phyloP scores from a whole-genome alignment of 2,113 vertebrate genomes.

The Rallus limicola region DNA sequence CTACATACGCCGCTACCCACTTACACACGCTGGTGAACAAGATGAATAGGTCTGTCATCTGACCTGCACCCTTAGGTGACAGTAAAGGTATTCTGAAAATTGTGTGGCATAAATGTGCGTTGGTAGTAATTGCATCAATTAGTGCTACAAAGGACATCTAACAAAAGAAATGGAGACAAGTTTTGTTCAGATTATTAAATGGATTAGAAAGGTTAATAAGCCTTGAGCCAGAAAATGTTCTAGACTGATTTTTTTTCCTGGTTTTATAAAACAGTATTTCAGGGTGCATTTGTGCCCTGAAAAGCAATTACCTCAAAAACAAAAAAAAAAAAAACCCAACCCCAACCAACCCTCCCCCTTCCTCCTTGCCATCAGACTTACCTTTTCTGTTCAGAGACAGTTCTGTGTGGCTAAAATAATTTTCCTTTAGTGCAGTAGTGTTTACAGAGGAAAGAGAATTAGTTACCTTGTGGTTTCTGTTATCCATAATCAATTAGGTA shows the following conservation, averaged over 20 bases:
- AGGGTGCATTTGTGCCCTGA: background rate
- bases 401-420: background rate
- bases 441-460: background rate
- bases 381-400: background rate
- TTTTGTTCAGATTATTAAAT: conserved; percentile 14
- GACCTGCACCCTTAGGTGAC: background rate
- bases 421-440: background rate
- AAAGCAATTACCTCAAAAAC: background rate
- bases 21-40: background rate
- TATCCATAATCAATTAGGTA: background rate
- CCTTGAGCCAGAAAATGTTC: background rate
- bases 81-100: background rate
- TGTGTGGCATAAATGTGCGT: background rate
- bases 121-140: background rate
- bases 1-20: rapidly evolving
- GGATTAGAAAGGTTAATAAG: background rate
- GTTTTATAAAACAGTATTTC: background rate
- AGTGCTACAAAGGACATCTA: background rate
- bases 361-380: background rate
- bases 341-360: background rate
- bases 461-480: background rate
- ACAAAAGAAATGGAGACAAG: background rate
- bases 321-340: no score
- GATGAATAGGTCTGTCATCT: background rate
- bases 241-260: rapidly evolving